Evolutionary conservation across 2,888 invertebrate genomes (phyloP).

Genomic region (Diloba caeruleocephala): DNA sequence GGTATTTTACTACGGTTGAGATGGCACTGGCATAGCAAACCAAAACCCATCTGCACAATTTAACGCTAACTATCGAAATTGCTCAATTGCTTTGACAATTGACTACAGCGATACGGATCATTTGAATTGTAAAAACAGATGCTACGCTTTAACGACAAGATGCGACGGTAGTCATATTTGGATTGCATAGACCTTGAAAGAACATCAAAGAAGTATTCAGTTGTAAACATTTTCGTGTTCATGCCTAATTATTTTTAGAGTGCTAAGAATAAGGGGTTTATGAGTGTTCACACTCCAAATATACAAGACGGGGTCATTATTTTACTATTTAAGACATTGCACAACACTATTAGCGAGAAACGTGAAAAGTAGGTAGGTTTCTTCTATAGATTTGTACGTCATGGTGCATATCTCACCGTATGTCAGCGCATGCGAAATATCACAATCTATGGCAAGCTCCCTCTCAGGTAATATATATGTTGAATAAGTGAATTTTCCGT

Average conservation of each 20-base stretch:
- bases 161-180: slow-evolving; percentile 33
- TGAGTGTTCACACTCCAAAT: neutral
- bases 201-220: slow-evolving; percentile 54
- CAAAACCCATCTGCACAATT: neutral
- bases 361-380: too few species aligned
- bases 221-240: slow-evolving; percentile 39
- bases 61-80: slow-evolving; percentile 1
- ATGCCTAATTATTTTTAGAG: slow-evolving; percentile 17
- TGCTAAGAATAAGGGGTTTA: slow-evolving; percentile 7
- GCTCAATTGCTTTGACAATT: slow-evolving; percentile 1
- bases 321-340: too few species aligned
- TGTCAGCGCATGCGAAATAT: too few species aligned
- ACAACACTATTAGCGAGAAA: too few species aligned
- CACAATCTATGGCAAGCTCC: too few species aligned
- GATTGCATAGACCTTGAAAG: slow-evolving; percentile 50
- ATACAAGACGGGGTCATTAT: neutral
- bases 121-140: slow-evolving; percentile 39
- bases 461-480: too few species aligned
- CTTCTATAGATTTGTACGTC: too few species aligned
- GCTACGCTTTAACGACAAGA: slow-evolving; percentile 42
- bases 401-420: too few species aligned
- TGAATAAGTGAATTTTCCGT: too few species aligned
- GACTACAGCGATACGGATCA: slow-evolving; percentile 5
- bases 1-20: too few species aligned
- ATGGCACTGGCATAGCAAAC: too few species aligned